Evolutionary conservation across 2,797 vertebrate genomes (phyloP).

Genomic region (Tragelaphus eurycerus): DNA sequence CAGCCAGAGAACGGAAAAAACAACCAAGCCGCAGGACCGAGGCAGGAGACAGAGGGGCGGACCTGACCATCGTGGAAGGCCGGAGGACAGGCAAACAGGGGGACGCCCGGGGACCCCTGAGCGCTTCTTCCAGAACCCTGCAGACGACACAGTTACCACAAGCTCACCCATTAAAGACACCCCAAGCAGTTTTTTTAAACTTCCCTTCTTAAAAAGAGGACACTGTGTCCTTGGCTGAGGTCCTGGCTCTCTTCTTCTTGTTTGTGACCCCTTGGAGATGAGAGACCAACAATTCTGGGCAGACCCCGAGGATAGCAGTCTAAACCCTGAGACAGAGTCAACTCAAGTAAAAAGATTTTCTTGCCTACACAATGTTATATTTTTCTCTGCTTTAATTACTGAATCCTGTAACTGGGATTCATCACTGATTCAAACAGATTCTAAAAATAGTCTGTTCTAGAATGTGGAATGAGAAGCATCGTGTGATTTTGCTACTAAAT

Average conservation of each 20-base stretch:
- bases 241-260: not conserved
- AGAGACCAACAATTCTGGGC: not conserved
- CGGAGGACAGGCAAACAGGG: not conserved
- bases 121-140: not conserved
- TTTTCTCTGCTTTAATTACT: conserved; percentile 66
- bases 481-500: conserved; percentile 48
- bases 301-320: not conserved
- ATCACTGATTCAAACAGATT: conserved; percentile 59
- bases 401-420: conserved; percentile 50
- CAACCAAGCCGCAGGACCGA: not conserved
- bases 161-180: not conserved
- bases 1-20: not conserved
- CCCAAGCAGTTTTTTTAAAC: not conserved
- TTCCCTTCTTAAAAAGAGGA: conserved; percentile 41
- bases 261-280: conserved; percentile 1
- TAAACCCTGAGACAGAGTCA: conserved; percentile 53
- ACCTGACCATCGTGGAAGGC: not conserved
- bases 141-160: not conserved
- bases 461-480: conserved; percentile 27
- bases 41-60: not conserved
- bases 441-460: conserved; percentile 56
- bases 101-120: not conserved
- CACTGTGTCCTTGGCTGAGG: conserved; percentile 46
- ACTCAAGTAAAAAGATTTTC: not conserved
- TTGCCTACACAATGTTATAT: conserved; percentile 40